These are phyloP conservation scores for Eunapius fragilis DNA, from an alignment of 37 sponge, comb jelly and placozoan genomes.

Conservation along the genomic window DNA sequence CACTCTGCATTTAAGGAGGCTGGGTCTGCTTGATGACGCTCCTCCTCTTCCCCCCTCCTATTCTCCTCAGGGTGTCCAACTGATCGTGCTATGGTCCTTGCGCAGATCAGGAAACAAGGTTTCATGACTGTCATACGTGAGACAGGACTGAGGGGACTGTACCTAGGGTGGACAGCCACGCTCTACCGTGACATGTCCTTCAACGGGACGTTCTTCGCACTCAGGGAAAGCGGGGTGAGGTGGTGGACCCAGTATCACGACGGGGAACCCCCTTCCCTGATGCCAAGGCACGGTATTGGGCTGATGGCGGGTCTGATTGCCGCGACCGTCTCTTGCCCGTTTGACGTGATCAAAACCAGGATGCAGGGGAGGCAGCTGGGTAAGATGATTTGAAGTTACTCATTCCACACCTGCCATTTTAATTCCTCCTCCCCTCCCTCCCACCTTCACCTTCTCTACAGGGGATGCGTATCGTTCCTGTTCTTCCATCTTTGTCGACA, in stretches of 20 bases:
- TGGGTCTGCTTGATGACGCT: not conserved
- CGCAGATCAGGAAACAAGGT: slow-evolving; percentile 78
- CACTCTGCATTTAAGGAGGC: too few species aligned
- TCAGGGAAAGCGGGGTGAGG: slow-evolving; percentile 43
- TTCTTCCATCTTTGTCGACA: slow-evolving; percentile 21
- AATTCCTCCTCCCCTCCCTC: not conserved
- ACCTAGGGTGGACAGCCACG: slow-evolving; percentile 62
- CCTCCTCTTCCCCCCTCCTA: too few species aligned
- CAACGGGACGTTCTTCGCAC: slow-evolving; percentile 74
- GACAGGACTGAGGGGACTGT: slow-evolving; percentile 74
- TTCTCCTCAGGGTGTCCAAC: slow-evolving; percentile 94
- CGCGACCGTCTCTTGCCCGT: slow-evolving; percentile 69
- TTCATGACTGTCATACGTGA: slow-evolving; percentile 59
- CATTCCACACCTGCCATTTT: not conserved
- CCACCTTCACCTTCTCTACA: not conserved
- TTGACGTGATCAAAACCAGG: slow-evolving; percentile 88
- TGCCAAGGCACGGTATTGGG: slow-evolving; percentile 44
- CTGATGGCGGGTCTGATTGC: slow-evolving; percentile 61
- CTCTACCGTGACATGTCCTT: slow-evolving; percentile 82
- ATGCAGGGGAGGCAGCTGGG: slow-evolving; percentile 72
- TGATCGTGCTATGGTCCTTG: slow-evolving; percentile 86
- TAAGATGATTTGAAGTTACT: too few species aligned
- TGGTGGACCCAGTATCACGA: slow-evolving; percentile 19
- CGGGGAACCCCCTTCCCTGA: slow-evolving; percentile 13
- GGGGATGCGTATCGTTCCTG: not conserved